phyloP scores from a whole-genome alignment of 2,888 invertebrate genomes.

The Nasonia oneida region DNA sequence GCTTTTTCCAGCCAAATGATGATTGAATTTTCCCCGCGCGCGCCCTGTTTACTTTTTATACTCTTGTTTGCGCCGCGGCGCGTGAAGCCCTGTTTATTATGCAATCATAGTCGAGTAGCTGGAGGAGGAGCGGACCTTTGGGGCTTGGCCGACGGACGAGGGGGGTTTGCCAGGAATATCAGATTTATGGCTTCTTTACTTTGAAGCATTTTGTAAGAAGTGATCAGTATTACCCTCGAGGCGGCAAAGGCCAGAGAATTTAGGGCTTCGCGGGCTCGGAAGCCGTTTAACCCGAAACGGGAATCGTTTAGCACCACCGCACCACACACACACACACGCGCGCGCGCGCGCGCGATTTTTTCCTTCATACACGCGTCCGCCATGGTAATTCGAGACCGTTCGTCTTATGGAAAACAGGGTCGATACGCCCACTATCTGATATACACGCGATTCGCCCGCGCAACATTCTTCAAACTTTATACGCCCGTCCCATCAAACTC shows the following conservation, averaged over 20 bases:
- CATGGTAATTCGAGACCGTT: slow-evolving; percentile 42
- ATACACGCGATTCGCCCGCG: slow-evolving; percentile 2
- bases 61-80: slow-evolving; percentile 32
- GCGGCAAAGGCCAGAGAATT: slow-evolving; percentile 44
- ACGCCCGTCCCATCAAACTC: not conserved
- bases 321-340: not conserved
- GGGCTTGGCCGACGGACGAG: not conserved
- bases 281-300: slow-evolving; percentile 56
- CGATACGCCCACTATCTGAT: not conserved
- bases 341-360: slow-evolving; percentile 31
- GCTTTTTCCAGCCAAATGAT: not conserved
- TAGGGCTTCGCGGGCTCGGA: slow-evolving; percentile 49
- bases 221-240: slow-evolving; percentile 54
- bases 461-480: slow-evolving; percentile 25
- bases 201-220: slow-evolving; percentile 59
- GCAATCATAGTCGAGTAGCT: slow-evolving; percentile 11
- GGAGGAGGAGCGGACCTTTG: not conserved
- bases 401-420: slow-evolving; percentile 42
- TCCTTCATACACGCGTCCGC: slow-evolving; percentile 1
- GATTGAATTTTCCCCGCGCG: not conserved
- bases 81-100: slow-evolving; percentile 33
- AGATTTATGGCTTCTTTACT: slow-evolving; percentile 60
- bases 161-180: not conserved
- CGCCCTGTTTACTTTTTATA: not conserved
- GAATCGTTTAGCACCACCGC: slow-evolving; percentile 48